phyloP scores from a whole-genome alignment of 2,888 invertebrate species.

The Philhelius pedissequus region DNA sequence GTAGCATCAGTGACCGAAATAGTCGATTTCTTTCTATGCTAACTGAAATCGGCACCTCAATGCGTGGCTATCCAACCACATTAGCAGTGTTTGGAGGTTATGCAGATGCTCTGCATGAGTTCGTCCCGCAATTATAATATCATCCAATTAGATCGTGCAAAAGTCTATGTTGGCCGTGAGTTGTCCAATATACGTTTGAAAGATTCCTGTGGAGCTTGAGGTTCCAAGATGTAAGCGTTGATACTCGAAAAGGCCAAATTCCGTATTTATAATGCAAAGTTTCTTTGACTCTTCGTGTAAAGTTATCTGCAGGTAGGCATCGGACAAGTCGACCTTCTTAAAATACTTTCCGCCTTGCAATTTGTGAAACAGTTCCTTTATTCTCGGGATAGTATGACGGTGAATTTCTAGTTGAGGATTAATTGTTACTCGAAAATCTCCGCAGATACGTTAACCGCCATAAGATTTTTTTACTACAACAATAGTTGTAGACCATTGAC shows the following conservation, averaged over 20 bases:
- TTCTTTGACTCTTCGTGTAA: constrained; percentile 36
- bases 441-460: constrained; percentile 48
- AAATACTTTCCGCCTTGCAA: too few relatives aligned
- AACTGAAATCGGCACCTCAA: constrained; percentile 28
- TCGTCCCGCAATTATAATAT: neutral
- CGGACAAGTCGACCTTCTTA: too few relatives aligned
- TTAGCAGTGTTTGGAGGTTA: neutral
- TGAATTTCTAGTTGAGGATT: neutral
- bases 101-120: neutral
- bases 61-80: constrained; percentile 21
- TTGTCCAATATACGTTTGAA: constrained; percentile 43
- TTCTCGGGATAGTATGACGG: constrained; percentile 50
- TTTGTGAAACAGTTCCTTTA: constrained; percentile 61
- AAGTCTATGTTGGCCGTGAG: neutral
- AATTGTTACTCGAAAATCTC: neutral
- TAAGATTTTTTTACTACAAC: constrained; percentile 73
- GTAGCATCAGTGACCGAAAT: constrained; percentile 10
- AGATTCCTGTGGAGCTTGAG: constrained; percentile 43
- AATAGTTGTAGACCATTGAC: constrained; percentile 72
- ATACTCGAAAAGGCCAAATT: constrained; percentile 52
- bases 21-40: constrained; percentile 23
- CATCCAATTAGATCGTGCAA: constrained; percentile 22
- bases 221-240: constrained; percentile 50
- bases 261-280: constrained; percentile 54
- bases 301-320: too few relatives aligned